Evolutionary conservation across 2,113 vertebrate species (phyloP).

Genomic region (Erinaceus europaeus): DNA sequence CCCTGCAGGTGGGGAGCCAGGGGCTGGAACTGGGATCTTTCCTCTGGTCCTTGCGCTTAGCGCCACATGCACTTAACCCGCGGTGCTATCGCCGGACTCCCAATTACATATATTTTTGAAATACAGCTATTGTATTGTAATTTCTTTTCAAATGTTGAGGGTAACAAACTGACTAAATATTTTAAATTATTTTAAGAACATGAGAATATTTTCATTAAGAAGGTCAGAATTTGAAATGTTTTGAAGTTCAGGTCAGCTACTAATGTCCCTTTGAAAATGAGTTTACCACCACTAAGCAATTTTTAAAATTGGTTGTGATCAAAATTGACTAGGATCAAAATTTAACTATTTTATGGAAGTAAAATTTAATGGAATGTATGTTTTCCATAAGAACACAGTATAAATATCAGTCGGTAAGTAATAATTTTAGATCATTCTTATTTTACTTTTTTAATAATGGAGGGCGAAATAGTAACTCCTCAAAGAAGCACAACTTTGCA

Average conservation of each 20-base stretch:
- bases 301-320: too few species aligned
- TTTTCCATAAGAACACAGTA: too few species aligned
- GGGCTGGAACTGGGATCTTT: too few species aligned
- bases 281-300: not conserved
- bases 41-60: too few species aligned
- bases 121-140: not conserved
- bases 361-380: not conserved
- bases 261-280: not conserved
- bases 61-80: too few species aligned
- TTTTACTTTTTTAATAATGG: not conserved
- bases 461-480: not conserved
- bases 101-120: not conserved
- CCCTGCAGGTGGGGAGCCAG: too few species aligned
- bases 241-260: not conserved
- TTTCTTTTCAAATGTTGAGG: not conserved
- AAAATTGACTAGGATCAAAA: not conserved
- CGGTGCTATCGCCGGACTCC: too few species aligned
- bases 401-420: constrained; percentile 5
- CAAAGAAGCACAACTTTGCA: not conserved
- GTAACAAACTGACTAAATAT: not conserved
- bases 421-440: not conserved
- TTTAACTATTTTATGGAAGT: not conserved
- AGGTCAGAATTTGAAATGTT: not conserved
- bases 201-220: not conserved
- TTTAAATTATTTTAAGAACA: not conserved